phyloP scores from a whole-genome alignment of 2,113 vertebrate genomes.

The Ictidomys tridecemlineatus region DNA sequence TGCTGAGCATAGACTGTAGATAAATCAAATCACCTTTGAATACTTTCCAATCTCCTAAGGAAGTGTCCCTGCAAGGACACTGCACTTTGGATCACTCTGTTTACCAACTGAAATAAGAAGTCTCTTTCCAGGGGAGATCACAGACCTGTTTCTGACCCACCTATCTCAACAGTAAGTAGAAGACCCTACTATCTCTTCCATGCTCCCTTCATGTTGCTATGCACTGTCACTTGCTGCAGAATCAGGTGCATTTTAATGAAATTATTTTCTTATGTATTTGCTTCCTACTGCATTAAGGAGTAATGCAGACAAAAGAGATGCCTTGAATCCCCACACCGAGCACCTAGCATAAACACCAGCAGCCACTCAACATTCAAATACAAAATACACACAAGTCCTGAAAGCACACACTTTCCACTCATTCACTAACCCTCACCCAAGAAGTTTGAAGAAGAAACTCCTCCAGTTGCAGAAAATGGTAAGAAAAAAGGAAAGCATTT shows the following conservation, averaged over 20 bases:
- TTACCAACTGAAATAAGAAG: background rate
- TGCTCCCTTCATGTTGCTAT: too few species aligned
- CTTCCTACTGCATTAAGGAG: background rate
- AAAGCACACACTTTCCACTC: background rate
- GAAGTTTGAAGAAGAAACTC: background rate
- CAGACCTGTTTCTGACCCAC: background rate
- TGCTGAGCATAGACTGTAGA: background rate
- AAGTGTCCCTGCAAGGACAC: slow-evolving; percentile 34
- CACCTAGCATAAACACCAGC: background rate
- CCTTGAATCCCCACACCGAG: background rate
- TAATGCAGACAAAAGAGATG: background rate
- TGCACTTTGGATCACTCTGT: background rate
- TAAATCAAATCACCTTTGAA: slow-evolving; percentile 46
- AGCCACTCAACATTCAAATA: background rate
- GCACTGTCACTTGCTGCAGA: background rate
- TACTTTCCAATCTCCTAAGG: slow-evolving; percentile 5
- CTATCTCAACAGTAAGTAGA: background rate
- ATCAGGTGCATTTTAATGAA: background rate
- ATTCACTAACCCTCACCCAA: background rate
- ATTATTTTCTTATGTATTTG: background rate
- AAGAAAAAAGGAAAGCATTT: background rate
- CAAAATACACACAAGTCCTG: background rate
- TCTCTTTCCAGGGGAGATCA: background rate
- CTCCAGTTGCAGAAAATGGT: background rate
- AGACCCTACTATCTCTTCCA: background rate